Percentiles rank a stretch among this genome's conserved stretches.
Evolutionary conservation across 2,888 invertebrate genomes (phyloP).

Genomic region (Nymphalis polychloros): DNA sequence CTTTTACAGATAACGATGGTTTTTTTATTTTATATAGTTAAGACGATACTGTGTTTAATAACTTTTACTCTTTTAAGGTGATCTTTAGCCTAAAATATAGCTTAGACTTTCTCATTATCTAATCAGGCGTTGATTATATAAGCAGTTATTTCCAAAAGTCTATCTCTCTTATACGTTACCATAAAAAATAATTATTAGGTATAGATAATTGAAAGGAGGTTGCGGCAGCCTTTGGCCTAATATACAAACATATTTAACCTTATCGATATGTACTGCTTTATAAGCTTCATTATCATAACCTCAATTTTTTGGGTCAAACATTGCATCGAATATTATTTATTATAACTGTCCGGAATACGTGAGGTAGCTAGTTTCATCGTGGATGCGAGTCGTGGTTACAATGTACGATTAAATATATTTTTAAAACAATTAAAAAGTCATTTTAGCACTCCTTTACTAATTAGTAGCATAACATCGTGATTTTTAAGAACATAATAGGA

Average conservation of each 20-base stretch:
- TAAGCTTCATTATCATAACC: slow-evolving; percentile 39
- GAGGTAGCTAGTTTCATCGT: slow-evolving; percentile 57
- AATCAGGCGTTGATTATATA: too few species aligned
- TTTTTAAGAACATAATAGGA: too few species aligned
- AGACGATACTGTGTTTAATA: background rate
- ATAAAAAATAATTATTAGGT: too few species aligned
- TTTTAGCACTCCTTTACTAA: background rate
- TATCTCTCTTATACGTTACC: too few species aligned
- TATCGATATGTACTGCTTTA: slow-evolving; percentile 30
- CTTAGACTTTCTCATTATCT: too few species aligned
- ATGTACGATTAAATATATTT: slow-evolving; percentile 18
- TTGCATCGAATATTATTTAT: slow-evolving; percentile 64
- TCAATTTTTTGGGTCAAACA: slow-evolving; percentile 40
- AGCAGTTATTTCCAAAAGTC: too few species aligned
- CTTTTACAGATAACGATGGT: background rate
- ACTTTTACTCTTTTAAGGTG: background rate
- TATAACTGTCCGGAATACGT: slow-evolving; percentile 60
- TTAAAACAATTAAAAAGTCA: background rate
- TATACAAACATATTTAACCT: slow-evolving; percentile 35
- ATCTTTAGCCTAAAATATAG: too few species aligned
- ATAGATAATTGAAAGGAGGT: too few species aligned
- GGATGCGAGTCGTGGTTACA: slow-evolving; percentile 52
- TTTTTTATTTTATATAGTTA: background rate
- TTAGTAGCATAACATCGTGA: too few species aligned
- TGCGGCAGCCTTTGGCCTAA: background rate